Evolutionary conservation across 2,888 invertebrate species (phyloP).

Genomic region (Lordiphosa fenestrarum): DNA sequence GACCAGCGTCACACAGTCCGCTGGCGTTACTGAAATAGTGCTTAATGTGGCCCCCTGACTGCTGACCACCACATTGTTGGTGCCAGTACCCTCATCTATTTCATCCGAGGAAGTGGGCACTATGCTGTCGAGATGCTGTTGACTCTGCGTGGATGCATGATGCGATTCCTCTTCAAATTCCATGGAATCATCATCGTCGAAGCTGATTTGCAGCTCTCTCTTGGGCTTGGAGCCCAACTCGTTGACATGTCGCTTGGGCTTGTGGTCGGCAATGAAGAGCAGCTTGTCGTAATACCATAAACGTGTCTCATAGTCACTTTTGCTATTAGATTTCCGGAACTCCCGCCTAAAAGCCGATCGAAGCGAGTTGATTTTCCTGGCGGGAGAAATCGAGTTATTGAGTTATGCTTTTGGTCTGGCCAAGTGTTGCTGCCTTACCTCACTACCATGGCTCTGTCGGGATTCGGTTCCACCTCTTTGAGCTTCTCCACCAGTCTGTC

Average conservation of each 20-base stretch:
- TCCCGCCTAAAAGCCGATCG: conserved; percentile 79
- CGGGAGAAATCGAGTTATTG: neutral
- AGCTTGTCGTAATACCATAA: conserved; percentile 79
- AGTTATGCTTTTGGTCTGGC: too few species aligned
- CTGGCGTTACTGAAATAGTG: conserved; percentile 62
- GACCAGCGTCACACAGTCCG: conserved; percentile 73
- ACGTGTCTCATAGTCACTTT: conserved; percentile 77
- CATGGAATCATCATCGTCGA: conserved; percentile 78
- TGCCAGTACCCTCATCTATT: conserved; percentile 37
- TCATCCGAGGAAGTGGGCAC: conserved; percentile 54
- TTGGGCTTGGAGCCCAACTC: conserved; percentile 64
- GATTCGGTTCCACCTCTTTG: conserved; percentile 79
- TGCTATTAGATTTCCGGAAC: conserved; percentile 74
- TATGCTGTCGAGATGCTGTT: conserved; percentile 54
- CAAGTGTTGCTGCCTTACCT: conserved; percentile 10
- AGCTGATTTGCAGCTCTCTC: conserved; percentile 69
- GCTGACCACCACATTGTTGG: conserved; percentile 56
- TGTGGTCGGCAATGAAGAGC: conserved; percentile 78
- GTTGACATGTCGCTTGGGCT: conserved; percentile 68
- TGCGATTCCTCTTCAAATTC: conserved; percentile 76
- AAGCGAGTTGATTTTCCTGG: conserved; percentile 78
- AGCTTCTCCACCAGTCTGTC: conserved; percentile 78
- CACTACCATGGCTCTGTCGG: conserved; percentile 79
- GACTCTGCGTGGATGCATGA: conserved; percentile 50
- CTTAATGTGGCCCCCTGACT: conserved; percentile 57